Evolutionary conservation across 2,888 invertebrate genomes (phyloP).

Genomic region (Coelopa pilipes): DNA sequence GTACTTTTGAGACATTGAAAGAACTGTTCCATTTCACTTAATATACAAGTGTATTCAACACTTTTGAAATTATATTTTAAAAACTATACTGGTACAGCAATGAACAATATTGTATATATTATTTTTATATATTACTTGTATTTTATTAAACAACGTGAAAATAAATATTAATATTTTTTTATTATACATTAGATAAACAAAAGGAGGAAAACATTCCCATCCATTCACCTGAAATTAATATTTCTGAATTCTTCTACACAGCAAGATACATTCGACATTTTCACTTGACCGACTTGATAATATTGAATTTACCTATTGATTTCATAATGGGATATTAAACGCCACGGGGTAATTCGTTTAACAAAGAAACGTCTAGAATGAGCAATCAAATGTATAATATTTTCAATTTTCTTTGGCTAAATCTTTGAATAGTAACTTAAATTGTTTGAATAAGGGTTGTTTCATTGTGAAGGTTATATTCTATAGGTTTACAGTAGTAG

Average conservation of each 20-base stretch:
- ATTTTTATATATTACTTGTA: too few species aligned
- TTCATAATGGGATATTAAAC: constrained; percentile 15
- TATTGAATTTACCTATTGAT: constrained; percentile 25
- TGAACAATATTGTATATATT: too few species aligned
- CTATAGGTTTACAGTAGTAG: too few species aligned
- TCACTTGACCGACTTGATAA: constrained; percentile 35
- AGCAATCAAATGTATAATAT: constrained; percentile 20
- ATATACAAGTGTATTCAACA: too few species aligned
- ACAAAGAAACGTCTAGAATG: constrained; percentile 1
- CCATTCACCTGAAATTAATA: constrained; percentile 35
- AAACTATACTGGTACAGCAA: too few species aligned
- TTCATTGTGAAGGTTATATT: background rate
- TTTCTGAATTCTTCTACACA: constrained; percentile 33
- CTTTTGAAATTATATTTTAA: too few species aligned
- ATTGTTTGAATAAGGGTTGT: constrained; percentile 17
- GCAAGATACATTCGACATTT: constrained; percentile 33
- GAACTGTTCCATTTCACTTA: too few species aligned
- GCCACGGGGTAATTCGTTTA: constrained; percentile 5
- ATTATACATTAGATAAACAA: too few species aligned
- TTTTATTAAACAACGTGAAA: too few species aligned
- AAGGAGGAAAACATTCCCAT: constrained; percentile 16
- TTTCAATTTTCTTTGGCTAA: constrained; percentile 13
- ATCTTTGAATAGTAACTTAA: constrained; percentile 1
- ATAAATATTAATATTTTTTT: too few species aligned
- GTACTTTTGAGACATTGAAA: too few species aligned